phyloP scores from a whole-genome alignment of 2,888 invertebrate species.

The Drosophila fulvimacula region DNA sequence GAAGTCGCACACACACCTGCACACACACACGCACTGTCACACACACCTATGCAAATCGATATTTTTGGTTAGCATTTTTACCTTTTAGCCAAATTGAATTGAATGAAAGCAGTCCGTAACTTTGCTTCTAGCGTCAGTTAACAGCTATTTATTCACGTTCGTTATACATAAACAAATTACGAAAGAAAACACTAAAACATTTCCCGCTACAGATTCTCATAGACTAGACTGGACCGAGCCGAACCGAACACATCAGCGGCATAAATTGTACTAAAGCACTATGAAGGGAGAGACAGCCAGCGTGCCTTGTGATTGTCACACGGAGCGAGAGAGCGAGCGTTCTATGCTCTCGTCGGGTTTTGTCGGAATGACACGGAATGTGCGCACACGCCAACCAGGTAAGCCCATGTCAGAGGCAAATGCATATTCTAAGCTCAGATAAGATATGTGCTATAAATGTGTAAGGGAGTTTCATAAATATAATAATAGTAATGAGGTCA shows the following conservation, averaged over 20 bases:
- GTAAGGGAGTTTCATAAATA: slow-evolving; percentile 11
- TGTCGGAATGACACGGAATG: slow-evolving; percentile 10
- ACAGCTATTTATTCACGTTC: slow-evolving; percentile 27
- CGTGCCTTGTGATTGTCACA: slow-evolving; percentile 20
- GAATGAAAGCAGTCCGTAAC: neutral
- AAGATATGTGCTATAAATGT: slow-evolving; percentile 13
- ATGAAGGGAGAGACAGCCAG: slow-evolving; percentile 25
- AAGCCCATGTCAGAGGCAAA: neutral
- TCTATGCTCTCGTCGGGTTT: slow-evolving; percentile 17
- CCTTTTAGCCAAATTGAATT: slow-evolving; percentile 41
- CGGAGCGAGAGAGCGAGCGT: slow-evolving; percentile 3
- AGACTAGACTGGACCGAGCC: neutral
- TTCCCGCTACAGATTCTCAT: slow-evolving; percentile 8
- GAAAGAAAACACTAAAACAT: slow-evolving; percentile 16
- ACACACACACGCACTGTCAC: neutral
- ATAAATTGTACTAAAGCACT: slow-evolving; percentile 37
- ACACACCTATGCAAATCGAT: neutral
- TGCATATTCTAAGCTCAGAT: slow-evolving; percentile 35
- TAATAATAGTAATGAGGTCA: neutral
- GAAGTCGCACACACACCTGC: neutral
- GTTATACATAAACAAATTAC: slow-evolving; percentile 44
- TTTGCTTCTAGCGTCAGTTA: slow-evolving; percentile 49
- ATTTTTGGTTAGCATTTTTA: slow-evolving; percentile 19
- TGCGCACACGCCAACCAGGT: slow-evolving; percentile 24
- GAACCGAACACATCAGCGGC: slow-evolving; percentile 22